phyloP scores from a whole-genome alignment of 2,888 invertebrate species.

The Sepiola atlantica region DNA sequence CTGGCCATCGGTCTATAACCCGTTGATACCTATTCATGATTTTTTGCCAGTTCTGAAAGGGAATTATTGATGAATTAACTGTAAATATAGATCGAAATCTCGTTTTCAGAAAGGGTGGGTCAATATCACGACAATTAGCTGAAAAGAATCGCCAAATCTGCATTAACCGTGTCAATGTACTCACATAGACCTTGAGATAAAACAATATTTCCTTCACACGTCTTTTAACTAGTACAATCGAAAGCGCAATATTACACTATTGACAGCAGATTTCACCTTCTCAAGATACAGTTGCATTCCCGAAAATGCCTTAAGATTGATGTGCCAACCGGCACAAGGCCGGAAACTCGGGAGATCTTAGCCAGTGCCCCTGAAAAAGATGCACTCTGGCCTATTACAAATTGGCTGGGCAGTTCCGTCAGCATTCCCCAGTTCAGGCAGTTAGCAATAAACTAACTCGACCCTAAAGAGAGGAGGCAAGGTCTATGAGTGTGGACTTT shows the following conservation, averaged over 20 bases:
- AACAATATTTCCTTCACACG: neutral
- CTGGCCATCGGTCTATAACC: neutral
- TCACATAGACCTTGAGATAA: neutral
- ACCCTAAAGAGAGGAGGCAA: too few relatives aligned
- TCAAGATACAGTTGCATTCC: neutral
- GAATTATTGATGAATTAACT: neutral
- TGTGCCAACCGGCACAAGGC: too few relatives aligned
- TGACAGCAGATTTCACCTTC: neutral
- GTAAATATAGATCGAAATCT: neutral
- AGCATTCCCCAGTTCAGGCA: too few relatives aligned
- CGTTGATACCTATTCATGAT: neutral
- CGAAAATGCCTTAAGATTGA: too few relatives aligned
- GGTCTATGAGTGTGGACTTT: too few relatives aligned
- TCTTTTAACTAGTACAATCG: neutral
- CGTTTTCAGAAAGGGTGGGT: neutral
- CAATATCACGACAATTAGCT: neutral
- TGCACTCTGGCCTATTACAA: too few relatives aligned
- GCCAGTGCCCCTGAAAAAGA: too few relatives aligned
- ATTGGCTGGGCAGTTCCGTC: too few relatives aligned
- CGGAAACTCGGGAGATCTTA: too few relatives aligned
- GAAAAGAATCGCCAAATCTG: neutral
- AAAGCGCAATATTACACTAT: too few relatives aligned
- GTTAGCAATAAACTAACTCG: too few relatives aligned
- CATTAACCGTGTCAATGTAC: neutral
- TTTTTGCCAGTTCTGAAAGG: neutral